Evolutionary conservation across 2,797 vertebrate species (phyloP).

Genomic region (Macropodus opercularis): DNA sequence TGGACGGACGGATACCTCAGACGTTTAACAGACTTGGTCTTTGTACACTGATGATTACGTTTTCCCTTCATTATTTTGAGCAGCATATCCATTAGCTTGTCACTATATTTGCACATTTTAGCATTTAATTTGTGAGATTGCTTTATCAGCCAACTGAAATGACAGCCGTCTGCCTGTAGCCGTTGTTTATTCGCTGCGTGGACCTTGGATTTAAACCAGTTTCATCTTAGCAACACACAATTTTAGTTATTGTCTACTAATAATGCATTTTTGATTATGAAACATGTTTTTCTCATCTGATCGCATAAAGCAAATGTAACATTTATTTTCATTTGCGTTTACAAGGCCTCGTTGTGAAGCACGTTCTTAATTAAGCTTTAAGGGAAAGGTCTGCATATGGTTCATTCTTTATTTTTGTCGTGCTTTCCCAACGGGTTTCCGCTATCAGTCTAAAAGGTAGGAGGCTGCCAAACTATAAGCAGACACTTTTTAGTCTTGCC

Average conservation of each 20-base stretch:
- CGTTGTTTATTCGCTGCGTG: conserved; percentile 1
- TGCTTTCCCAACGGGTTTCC: conserved; percentile 49
- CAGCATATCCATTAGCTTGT: too few relatives aligned
- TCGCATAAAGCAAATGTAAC: conserved; percentile 15
- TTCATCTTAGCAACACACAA: conserved; percentile 1
- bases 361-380: conserved; percentile 43
- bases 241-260: conserved; percentile 2
- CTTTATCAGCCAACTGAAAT: background rate
- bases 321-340: conserved; percentile 33
- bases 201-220: background rate
- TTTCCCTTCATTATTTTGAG: too few relatives aligned
- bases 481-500: conserved; percentile 7
- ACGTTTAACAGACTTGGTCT: too few relatives aligned
- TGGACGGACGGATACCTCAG: too few relatives aligned
- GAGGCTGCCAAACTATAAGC: conserved; percentile 30
- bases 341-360: conserved; percentile 24
- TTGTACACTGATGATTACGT: too few relatives aligned
- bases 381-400: conserved; percentile 28
- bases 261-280: background rate
- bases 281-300: conserved; percentile 5
- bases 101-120: too few relatives aligned
- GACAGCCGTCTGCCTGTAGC: background rate
- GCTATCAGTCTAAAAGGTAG: conserved; percentile 14
- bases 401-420: conserved; percentile 30
- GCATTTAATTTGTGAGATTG: too few relatives aligned